These are phyloP conservation scores for Sternotherus odoratus DNA, from an alignment of 2,797 vertebrate species.

Conservation along the genomic window DNA sequence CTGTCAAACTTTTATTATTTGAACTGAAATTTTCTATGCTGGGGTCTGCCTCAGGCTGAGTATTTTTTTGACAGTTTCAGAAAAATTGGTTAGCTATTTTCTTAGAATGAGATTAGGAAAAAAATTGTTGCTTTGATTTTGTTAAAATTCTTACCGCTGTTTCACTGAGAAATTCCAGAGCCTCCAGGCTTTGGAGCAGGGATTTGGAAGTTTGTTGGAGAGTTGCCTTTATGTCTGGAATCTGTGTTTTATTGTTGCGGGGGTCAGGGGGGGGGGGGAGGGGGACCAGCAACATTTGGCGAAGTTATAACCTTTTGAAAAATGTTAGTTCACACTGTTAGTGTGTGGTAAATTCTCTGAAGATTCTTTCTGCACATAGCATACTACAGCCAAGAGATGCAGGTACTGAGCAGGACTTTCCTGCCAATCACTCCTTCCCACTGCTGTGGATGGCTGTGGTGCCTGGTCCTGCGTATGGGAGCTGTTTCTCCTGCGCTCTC, in stretches of 20 bases:
- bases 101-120: background rate
- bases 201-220: background rate
- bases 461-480: background rate
- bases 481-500: background rate
- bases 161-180: background rate
- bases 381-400: background rate
- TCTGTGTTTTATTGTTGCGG: background rate
- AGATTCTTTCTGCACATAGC: background rate
- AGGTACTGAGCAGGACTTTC: background rate
- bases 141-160: background rate
- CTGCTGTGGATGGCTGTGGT: background rate
- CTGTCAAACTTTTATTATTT: background rate
- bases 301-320: background rate
- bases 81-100: background rate
- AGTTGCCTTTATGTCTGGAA: background rate
- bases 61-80: background rate
- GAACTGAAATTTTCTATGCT: background rate
- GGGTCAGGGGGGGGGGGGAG: too few relatives aligned
- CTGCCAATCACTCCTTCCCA: background rate
- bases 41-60: background rate
- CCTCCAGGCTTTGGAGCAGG: background rate
- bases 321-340: background rate
- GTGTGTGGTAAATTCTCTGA: background rate
- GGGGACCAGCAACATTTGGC: too few relatives aligned
- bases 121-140: background rate